Percentiles rank a stretch among this genome's conserved stretches.
These are phyloP conservation scores for Tanytarsus gracilentus DNA, from an alignment of 2,888 invertebrate genomes.

Conservation along the genomic window DNA sequence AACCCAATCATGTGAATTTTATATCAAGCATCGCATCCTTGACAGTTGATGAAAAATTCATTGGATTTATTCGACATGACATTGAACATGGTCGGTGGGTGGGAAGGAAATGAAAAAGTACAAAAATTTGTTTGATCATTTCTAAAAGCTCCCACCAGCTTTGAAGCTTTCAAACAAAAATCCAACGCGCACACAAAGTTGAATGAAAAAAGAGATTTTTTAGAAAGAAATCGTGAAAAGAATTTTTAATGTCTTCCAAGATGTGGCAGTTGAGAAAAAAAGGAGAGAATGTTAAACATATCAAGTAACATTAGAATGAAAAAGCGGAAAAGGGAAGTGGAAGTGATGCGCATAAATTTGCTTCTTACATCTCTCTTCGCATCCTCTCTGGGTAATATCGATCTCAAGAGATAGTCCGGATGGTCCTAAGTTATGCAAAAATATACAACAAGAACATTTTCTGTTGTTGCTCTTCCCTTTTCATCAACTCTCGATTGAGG, in stretches of 20 bases:
- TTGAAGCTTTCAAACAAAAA: too few species aligned
- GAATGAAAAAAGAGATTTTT: not conserved
- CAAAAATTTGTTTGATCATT: too few species aligned
- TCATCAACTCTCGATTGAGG: too few species aligned
- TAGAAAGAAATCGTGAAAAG: not conserved
- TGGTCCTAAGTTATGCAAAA: not conserved
- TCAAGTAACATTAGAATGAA: not conserved
- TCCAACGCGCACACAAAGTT: too few species aligned
- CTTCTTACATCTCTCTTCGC: not conserved
- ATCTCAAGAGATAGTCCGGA: not conserved
- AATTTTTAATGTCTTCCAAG: not conserved
- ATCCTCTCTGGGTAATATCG: not conserved
- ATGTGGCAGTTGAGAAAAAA: not conserved
- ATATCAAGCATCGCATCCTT: too few species aligned
- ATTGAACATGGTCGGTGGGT: too few species aligned
- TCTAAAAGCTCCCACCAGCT: too few species aligned
- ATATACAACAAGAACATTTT: not conserved
- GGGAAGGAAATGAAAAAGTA: too few species aligned
- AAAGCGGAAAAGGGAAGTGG: not conserved
- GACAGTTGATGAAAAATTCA: too few species aligned
- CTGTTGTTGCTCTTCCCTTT: too few species aligned
- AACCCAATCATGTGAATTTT: too few species aligned
- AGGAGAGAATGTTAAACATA: not conserved
- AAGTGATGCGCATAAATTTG: conserved; percentile 12
- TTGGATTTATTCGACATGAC: too few species aligned